Percentiles rank a stretch among this genome's conserved stretches.
Conservation (phyloP, 2,797 vertebrate genomes). For the Crocidura indochinensis region DNA sequence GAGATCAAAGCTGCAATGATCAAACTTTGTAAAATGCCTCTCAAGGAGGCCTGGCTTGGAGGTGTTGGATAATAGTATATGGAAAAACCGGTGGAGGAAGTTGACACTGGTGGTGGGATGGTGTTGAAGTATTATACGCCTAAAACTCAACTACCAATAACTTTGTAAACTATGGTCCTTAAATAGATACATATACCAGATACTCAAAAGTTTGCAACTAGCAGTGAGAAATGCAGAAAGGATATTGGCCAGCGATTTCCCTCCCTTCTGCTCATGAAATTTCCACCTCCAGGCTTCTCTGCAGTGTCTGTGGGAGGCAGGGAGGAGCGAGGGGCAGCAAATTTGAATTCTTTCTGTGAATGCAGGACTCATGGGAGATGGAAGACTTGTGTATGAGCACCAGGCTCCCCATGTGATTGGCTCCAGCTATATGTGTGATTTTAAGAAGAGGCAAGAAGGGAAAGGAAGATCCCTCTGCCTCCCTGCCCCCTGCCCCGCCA, state of each 20-base stretch:
- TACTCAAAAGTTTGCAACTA: background rate
- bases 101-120: no score
- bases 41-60: no score
- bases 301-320: background rate
- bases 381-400: background rate
- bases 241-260: slow-evolving; percentile 42
- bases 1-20: no score
- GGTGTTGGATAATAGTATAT: no score
- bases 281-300: slow-evolving; percentile 52
- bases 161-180: no score
- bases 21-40: no score
- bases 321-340: slow-evolving; percentile 35
- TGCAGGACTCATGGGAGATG: background rate
- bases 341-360: slow-evolving; percentile 1
- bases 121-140: no score
- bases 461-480: background rate
- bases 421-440: background rate
- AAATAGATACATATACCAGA: no score
- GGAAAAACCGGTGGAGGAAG: no score
- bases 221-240: background rate
- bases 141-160: no score
- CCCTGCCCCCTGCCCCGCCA: background rate
- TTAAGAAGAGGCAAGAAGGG: background rate
- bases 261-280: slow-evolving; percentile 46
- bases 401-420: background rate